phyloP scores from a whole-genome alignment of 2,888 invertebrate species.

The Laothoe populi region DNA sequence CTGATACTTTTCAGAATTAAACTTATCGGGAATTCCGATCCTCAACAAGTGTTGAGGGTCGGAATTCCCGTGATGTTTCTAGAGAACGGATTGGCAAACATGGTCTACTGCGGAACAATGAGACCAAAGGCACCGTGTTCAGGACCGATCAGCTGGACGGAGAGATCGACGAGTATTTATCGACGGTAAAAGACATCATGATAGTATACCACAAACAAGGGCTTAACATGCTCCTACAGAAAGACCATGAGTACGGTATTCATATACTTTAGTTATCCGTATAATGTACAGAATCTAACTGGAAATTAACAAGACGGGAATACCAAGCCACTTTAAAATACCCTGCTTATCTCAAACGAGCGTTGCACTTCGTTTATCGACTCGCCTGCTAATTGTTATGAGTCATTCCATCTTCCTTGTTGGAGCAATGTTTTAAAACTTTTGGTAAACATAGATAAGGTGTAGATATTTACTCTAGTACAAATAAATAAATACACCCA shows the following conservation, averaged over 20 bases:
- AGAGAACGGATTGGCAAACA: conserved; percentile 99
- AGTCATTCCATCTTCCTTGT: conserved; percentile 1
- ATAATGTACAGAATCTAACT: neutral
- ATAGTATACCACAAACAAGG: no score
- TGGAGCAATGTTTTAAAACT: neutral
- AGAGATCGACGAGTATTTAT: no score
- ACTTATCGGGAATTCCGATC: no score
- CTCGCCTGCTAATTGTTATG: neutral
- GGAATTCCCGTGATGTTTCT: conserved; percentile 77
- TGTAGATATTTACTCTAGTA: neutral
- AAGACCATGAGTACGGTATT: neutral
- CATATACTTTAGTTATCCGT: no score
- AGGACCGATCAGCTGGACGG: conserved; percentile 49
- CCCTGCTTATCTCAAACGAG: neutral
- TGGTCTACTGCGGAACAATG: conserved; percentile 97
- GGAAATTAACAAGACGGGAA: neutral
- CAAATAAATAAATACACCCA: neutral
- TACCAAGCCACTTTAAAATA: neutral
- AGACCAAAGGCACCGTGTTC: conserved; percentile 97
- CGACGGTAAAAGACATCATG: no score
- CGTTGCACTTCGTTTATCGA: conserved; percentile 6
- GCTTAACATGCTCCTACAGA: no score
- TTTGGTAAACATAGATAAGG: neutral
- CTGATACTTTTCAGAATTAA: no score
- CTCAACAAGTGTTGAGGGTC: conserved; percentile 19